A percentile compares a stretch with the other conserved stretches of the same genome.
Conservation (phyloP, 2,888 invertebrate genomes). For the Halictus ligatus region DNA sequence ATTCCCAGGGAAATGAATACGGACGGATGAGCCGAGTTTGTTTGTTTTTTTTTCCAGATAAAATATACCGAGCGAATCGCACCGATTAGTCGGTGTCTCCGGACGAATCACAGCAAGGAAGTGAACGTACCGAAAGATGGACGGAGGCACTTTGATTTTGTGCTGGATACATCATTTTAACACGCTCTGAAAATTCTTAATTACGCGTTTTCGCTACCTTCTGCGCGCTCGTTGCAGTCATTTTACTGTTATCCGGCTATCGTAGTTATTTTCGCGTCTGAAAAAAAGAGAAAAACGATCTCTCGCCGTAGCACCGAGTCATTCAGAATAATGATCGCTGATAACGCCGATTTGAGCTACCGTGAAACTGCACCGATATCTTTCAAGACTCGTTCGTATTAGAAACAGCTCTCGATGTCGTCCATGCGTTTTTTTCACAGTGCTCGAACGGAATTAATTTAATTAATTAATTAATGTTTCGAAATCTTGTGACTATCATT, state of each 20-base stretch:
- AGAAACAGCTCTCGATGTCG: background rate
- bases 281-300: background rate
- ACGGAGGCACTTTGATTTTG: slow-evolving; percentile 30
- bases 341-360: slow-evolving; percentile 11
- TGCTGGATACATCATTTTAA: slow-evolving; percentile 50
- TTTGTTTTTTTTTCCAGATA: background rate
- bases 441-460: background rate
- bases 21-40: background rate
- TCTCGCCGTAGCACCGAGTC: slow-evolving; percentile 5
- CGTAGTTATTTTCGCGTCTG: background rate
- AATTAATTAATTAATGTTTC: background rate
- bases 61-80: background rate
- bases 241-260: slow-evolving; percentile 20
- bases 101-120: slow-evolving; percentile 10
- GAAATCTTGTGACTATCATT: background rate
- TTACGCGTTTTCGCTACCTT: slow-evolving; percentile 31
- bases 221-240: background rate
- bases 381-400: background rate
- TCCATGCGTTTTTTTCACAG: background rate
- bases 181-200: slow-evolving; percentile 60
- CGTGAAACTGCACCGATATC: background rate
- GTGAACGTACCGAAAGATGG: slow-evolving; percentile 33
- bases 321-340: slow-evolving; percentile 30
- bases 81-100: slow-evolving; percentile 29
- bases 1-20: background rate